Conservation (phyloP, 2,797 vertebrate genomes). For the Spinus olivaceus region DNA sequence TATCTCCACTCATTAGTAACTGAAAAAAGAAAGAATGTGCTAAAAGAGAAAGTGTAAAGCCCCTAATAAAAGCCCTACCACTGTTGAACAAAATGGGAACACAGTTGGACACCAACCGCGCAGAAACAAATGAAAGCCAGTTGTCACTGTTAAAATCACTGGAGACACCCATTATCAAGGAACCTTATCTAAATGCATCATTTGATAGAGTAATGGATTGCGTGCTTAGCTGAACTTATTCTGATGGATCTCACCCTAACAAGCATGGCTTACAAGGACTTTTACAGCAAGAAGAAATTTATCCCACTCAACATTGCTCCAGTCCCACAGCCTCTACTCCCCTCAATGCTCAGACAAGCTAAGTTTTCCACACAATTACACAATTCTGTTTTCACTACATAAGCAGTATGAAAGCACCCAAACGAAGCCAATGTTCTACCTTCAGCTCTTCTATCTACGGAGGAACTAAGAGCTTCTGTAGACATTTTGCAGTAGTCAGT, state of each 20-base stretch:
- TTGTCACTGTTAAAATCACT: not conserved
- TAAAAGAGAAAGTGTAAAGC: not conserved
- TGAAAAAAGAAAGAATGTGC: not conserved
- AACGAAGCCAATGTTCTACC: not conserved
- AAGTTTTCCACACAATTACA: not conserved
- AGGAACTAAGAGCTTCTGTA: not conserved
- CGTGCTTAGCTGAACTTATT: not conserved
- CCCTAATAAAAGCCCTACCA: not conserved
- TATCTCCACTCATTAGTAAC: not conserved
- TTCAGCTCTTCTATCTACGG: not conserved
- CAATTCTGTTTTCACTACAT: not conserved
- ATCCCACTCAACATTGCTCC: not conserved
- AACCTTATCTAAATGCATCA: not conserved
- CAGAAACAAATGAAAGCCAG: not conserved
- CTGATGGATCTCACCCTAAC: not conserved
- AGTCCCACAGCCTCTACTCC: not conserved
- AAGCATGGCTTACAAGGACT: not conserved
- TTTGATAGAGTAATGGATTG: not conserved
- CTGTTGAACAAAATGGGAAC: not conserved
- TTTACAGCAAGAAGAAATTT: not conserved
- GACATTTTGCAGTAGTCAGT: not conserved
- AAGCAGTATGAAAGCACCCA: not conserved
- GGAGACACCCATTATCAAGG: not conserved
- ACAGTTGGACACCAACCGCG: fast-evolving
- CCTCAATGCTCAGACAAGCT: not conserved